Base-by-base conservation (phyloP, 2,888 invertebrate species). In the Dicranocentrus wangi region DNA sequence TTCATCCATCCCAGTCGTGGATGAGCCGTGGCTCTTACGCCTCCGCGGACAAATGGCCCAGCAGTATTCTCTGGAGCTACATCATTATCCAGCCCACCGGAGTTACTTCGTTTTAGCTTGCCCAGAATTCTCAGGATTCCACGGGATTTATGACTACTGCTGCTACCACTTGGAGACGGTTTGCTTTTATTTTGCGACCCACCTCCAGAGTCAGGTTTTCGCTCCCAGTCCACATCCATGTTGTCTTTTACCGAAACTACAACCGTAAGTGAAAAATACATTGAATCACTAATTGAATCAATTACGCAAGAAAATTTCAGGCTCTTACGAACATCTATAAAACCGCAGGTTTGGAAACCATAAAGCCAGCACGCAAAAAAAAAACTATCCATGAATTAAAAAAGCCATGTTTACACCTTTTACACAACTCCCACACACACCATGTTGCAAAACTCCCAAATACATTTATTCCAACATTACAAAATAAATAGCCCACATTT, bases 11-110 rank as follows among this genome's bases (percentile, higher is more conserved):
- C 93, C 19, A 94, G 91, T 71, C 94, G 90, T 43, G 93, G 92
- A 43, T 92, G 92, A 76, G 93, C 92, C n/a, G 94, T 94, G 13
- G 93, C 93, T 84, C 94, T 89, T 23, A 93, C 93, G 1, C 93
- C 93, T 19, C 90, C 90, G 60, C 94, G 90, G 13, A 82, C 71
- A 73, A 86, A 87, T 60, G 86, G 82, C 61, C 81, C 78, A 10
- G n/a, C n/a, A n/a, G 75, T 55, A 55, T 61, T 60, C 53, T 68
- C 72, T 42, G 87, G 86, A 42, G 82, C 80, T 23, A 85, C 82
- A 51, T 91, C 89, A 88, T 90, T 93, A 87, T 94, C 94, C 47
- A 94, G 88, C 86, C 91, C 92, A 53, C 93, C 93, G 51, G 93
- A 93, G 42, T 93, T 93, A 79, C 93, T 93, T 68, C 94, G 90